Conservation (phyloP, 2,888 invertebrate species). For the Tanaodytes sp. region DNA sequence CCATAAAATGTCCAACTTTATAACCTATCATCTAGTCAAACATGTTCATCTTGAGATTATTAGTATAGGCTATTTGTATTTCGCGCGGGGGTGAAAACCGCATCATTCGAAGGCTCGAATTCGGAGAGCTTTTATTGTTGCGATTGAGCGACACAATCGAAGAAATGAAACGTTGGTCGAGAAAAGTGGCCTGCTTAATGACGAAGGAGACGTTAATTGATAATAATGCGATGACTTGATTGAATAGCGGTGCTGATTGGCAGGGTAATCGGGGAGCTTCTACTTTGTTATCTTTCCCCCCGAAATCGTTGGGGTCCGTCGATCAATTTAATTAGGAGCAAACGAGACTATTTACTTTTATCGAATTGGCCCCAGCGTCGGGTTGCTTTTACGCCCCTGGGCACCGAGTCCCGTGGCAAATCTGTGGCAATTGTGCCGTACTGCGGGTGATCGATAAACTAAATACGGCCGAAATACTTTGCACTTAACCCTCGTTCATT, state of each 20-base stretch:
- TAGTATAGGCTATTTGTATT: too few relatives aligned
- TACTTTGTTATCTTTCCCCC: conserved; percentile 49
- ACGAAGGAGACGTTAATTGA: conserved; percentile 49
- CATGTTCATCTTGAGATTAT: too few relatives aligned
- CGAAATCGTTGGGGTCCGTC: conserved; percentile 49
- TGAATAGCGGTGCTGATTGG: conserved; percentile 52
- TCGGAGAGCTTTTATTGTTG: too few relatives aligned
- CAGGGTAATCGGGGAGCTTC: conserved; percentile 43
- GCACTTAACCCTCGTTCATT: conserved; percentile 36
- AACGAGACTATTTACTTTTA: conserved; percentile 64
- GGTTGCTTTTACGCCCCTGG: conserved; percentile 55
- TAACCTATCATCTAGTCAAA: too few relatives aligned
- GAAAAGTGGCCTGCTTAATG: conserved; percentile 31
- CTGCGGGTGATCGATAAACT: conserved; percentile 57
- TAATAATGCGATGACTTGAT: conserved; percentile 59
- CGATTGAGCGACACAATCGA: too few relatives aligned
- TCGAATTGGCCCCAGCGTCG: conserved; percentile 53
- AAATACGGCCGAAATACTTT: conserved; percentile 33
- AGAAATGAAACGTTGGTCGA: too few relatives aligned
- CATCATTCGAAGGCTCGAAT: too few relatives aligned
- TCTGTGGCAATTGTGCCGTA: conserved; percentile 59
- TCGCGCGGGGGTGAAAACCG: too few relatives aligned
- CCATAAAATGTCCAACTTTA: too few relatives aligned
- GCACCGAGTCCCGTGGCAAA: conserved; percentile 56
- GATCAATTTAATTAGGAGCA: conserved; percentile 61